A percentile compares a stretch with the other conserved stretches of the same genome.
These are phyloP conservation scores for Cephus pygmeus DNA, from an alignment of 2,888 invertebrate genomes.

Conservation along the genomic window DNA sequence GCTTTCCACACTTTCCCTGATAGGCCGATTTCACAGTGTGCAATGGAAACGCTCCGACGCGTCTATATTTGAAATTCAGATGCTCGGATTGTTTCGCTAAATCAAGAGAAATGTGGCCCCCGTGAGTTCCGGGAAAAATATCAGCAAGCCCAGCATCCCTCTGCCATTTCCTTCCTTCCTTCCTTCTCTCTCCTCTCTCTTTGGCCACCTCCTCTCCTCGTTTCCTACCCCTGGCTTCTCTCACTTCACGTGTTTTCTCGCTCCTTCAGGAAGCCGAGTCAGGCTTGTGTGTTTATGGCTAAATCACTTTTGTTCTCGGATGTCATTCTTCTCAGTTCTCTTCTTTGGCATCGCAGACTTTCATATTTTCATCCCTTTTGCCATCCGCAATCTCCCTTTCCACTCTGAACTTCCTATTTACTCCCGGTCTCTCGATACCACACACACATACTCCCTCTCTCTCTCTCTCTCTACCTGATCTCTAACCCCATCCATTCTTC, in stretches of 20 bases:
- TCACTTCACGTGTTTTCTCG: conserved; percentile 20
- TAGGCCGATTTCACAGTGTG: not conserved
- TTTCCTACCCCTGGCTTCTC: conserved; percentile 17
- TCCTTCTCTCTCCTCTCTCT: conserved; percentile 15
- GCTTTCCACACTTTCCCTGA: not conserved
- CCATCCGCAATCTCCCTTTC: not conserved
- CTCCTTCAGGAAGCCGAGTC: conserved; percentile 11
- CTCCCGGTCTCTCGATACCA: conserved; percentile 2
- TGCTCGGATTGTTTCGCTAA: conserved; percentile 59
- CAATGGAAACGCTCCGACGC: conserved; percentile 18
- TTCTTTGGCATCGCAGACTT: conserved; percentile 16
- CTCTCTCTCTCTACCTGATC: conserved; percentile 8
- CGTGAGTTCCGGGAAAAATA: conserved; percentile 46
- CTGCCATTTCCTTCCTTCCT: conserved; percentile 20
- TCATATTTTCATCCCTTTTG: conserved; percentile 31
- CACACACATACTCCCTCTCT: not conserved
- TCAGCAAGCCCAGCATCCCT: conserved; percentile 18
- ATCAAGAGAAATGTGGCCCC: conserved; percentile 62
- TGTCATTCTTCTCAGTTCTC: conserved; percentile 30
- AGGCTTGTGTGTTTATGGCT: conserved; percentile 43
- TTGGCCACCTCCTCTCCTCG: not conserved
- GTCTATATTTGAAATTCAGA: conserved; percentile 58
- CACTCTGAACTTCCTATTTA: not conserved
- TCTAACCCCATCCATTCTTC: conserved; percentile 13
- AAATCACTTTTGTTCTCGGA: conserved; percentile 52